Evolutionary conservation across 2,888 invertebrate species (phyloP), one percentile per base, ranked within the genome.

Genomic region (Dysmachus trigonus): DNA sequence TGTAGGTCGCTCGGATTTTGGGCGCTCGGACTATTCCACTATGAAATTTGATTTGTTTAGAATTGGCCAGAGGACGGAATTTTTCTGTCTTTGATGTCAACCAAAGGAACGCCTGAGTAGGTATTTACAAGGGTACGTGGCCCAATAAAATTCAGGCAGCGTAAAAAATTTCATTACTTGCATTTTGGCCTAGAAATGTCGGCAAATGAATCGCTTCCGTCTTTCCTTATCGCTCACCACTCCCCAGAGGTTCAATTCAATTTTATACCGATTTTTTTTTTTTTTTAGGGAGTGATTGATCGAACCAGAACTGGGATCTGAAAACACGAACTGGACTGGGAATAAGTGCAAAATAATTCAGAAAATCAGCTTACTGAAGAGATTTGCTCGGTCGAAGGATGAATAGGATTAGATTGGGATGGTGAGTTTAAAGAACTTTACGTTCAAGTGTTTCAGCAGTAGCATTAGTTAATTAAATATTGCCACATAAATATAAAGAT

Each of bases 41-140:
- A 79, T 79, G 79, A 79, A 79, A 79, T 79, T 79, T 79, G 79
- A 79, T 79, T 79, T 79, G 79, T 79, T 79, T 79, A 51, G 79
- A 79, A 79, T 79, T 79, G 79, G 79, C 51, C 79, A 79, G 47
- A 79, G 79, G 51, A 51, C n/a, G 51, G 51, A 79, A 51, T 79
- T 79, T 79, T 79, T 79, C 79, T 79, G 47, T 51, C 79, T 79
- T 79, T 79, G 79, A 79, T 79, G 79, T 79, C 51, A 79, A 79
- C 27, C 47, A 31, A 79, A 33, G 51, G 35, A 76, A 76, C 76
- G 35, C 76, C 35, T 76, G n/a, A 76, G 38, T 76, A 38, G 22
- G 76, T 76, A 76, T 76, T 76, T 76, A 76, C 38, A 35, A 76
- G 76, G 76, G 33, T 76, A 76, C 38, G 22, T 76, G 38, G 76